Base-by-base conservation (phyloP, 2,888 invertebrate genomes). In the Rhagonycha lutea region DNA sequence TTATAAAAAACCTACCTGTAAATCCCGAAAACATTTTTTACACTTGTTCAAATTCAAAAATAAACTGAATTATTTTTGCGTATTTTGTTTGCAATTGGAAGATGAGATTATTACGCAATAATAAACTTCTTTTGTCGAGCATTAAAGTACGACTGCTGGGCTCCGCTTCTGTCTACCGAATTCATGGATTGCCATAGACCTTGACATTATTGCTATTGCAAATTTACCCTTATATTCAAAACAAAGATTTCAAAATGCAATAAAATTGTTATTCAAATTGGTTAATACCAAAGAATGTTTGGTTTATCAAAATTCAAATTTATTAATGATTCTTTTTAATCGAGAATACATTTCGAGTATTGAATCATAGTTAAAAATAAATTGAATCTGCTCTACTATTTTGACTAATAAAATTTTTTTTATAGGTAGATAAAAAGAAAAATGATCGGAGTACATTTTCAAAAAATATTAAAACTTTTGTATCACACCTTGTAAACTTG, bases 121-220 rank as follows among this genome's bases (percentile, higher is more conserved):
- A 47, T 47, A 47, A 65, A 24, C 63, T 65, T 65, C 63, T 65
- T 65, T 1, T n/a, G 24, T 8, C 63, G 63, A 65, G 63, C n/a
- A 65, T 65, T 65, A 12, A 12, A 65, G 18, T 65, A 26, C 63
- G 24, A 65, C 63, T 47, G 47, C n/a, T 65, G 63, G 63, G 63
- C 63, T 65, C 63, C 24, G 24, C 63, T n/a, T 47, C 47, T 7
- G 47, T 47, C 47, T 65, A 65, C 63, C 26, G 63, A 26, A 65
- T 65, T 65, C 23, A 65, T 65, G 63, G 63, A 65, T 65, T 26
- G 63, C 63, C 26, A 24, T 24, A 24, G 63, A 65, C 63, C 63
- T 65, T 65, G 63, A 65, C 63, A 65, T 65, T 65, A 65, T 63
- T 65, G 26, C 24, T 65, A 65, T 65, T 65, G 26, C 63, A 26